These are phyloP conservation scores for Adelges cooleyi DNA, from an alignment of 1,140 invertebrate species.

Conservation along the genomic window DNA sequence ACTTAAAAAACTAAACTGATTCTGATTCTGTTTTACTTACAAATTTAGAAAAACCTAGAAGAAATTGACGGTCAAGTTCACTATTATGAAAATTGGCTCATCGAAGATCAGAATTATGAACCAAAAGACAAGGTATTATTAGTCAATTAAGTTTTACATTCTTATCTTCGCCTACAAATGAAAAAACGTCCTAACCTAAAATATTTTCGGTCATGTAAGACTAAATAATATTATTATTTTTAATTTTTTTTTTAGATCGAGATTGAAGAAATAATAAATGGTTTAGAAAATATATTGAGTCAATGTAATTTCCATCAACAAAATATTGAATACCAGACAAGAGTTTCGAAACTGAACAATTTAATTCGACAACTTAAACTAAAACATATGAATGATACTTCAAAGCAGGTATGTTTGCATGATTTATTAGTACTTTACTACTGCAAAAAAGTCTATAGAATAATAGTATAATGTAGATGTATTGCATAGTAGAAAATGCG, in stretches of 20 bases:
- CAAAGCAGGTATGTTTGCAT: constrained; percentile 4
- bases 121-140: not conserved
- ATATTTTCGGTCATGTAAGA: not conserved
- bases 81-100: not conserved
- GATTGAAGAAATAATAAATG: not conserved
- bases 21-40: not conserved
- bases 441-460: too few species aligned
- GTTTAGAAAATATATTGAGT: not conserved
- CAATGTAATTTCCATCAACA: not conserved
- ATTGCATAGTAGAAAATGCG: not conserved
- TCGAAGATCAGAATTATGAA: not conserved
- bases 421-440: not conserved
- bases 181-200: too few species aligned
- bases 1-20: not conserved
- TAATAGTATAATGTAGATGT: not conserved
- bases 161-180: too few species aligned
- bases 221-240: too few species aligned
- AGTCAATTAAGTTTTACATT: too few species aligned
- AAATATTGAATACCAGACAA: not conserved
- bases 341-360: not conserved
- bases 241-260: not conserved
- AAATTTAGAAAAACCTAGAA: not conserved
- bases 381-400: not conserved
- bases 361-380: not conserved
- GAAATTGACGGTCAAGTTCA: not conserved